Base-by-base conservation (phyloP, 53 echinoderm and acorn worm species). In the Temnopleurus reevesii region DNA sequence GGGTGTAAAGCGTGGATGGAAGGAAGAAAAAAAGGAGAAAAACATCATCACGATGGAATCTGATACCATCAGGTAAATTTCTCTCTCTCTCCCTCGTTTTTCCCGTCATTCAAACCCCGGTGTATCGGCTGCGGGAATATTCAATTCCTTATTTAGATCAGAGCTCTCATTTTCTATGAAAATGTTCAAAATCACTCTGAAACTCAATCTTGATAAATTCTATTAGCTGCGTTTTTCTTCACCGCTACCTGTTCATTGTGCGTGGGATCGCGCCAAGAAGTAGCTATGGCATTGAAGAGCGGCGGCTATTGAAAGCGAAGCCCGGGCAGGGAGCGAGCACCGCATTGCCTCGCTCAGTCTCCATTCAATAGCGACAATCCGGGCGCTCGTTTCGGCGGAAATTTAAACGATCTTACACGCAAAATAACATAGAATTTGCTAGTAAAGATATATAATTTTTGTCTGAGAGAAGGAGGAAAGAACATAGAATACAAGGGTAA, bases 171-270 rank as follows among this genome's bases (percentile, higher is more conserved):
- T 35, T 83, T 53, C 55, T 83, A 33, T 35, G 83, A 55, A n/a
- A 49, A 55, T 55, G 29, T 83, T 83, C 80, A 80, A 47, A 46
- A 46, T 47, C 80, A 13, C 46, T 79, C 46, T 49, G 79, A 79
- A 79, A 79, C 49, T 46, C 79, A 79, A 79, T 79, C 79, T 79
- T 49, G 79, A 33, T 83, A 55, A 55, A 55, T 83, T 83, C 83
- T 83, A 83, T 83, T 55, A 83, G 83, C 83, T 19, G 54, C 21
- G 41, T 83, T 83, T 81, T 47, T 47, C 55, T 55, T 55, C 83
- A 6, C 56, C 56, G 51, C 55, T 83, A 83, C 83, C 83, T 83
- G 83, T 15, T 2, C 83, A 54, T 83, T 83, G 83, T 83, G 8
- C 5, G 38, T 31, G 56, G 2, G 51, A 28, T 13, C 71, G 71